A percentile compares a stretch with the other conserved stretches of the same genome.
These are phyloP conservation scores for Lophotis ruficrista DNA, from an alignment of 2,113 vertebrate genomes.

Conservation along the genomic window DNA sequence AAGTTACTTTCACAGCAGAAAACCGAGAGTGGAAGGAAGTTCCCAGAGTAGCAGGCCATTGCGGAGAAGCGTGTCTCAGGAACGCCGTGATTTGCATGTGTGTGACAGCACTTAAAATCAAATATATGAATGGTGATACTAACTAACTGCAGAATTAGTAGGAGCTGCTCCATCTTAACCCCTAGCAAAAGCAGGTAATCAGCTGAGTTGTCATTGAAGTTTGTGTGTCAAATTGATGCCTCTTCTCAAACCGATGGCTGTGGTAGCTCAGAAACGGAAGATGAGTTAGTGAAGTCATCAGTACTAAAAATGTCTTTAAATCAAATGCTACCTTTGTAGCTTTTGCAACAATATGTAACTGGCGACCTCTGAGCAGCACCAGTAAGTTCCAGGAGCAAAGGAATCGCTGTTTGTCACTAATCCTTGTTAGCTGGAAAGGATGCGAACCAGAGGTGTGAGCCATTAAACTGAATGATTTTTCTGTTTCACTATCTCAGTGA, in stretches of 20 bases:
- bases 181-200: neutral
- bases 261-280: neutral
- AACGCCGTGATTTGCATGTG: neutral
- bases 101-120: neutral
- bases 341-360: neutral
- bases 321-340: neutral
- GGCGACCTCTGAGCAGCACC: neutral
- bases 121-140: neutral
- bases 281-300: neutral
- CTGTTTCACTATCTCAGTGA: neutral
- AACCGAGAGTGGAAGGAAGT: neutral
- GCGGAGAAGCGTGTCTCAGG: neutral
- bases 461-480: neutral
- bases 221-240: neutral
- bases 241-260: neutral
- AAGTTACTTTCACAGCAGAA: neutral
- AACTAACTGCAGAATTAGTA: neutral
- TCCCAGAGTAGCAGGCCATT: neutral
- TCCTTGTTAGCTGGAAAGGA: neutral
- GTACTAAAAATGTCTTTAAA: neutral
- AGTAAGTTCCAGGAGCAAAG: neutral
- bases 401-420: neutral
- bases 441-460: neutral
- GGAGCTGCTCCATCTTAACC: neutral
- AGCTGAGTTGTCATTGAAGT: neutral